Base-by-base conservation (phyloP, 1,140 invertebrate species). In the Eciton burchellii region DNA sequence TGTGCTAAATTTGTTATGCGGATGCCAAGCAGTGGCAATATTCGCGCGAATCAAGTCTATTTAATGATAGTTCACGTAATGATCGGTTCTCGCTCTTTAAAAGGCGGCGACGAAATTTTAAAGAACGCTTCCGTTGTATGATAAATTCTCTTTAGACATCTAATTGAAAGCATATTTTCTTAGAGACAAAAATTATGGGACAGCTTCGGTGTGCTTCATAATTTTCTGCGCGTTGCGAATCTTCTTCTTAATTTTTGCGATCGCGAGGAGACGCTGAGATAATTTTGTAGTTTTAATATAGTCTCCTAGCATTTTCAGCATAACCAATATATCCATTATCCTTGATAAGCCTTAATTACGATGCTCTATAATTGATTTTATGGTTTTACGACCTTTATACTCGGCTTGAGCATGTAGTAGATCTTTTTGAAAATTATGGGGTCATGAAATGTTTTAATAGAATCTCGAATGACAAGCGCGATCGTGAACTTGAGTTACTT, bases 1-100 rank as follows among this genome's bases (percentile, higher is more conserved):
- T 83, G 88, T 86, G 89, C 88, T 90, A 91, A 92, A 88, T 89
- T 92, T 85, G 86, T 91, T 91, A 90, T 49, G 73, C 59, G 29
- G 83, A 68, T 83, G 90, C 68, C 84, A 88, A 88, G 85, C 87
- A 74, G 76, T 81, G 59, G 60, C 72, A 59, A 72, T 85, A 89
- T 88, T 45, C 74, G 83, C 83, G 66, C 83, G 26, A 88, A 84
- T 88, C 82, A 76, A 84, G 70, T 60, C 82, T 84, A 81, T 89
- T 43, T 52, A n/a, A n/a, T n/a, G 14, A 41, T 35, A 14, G 26
- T 26, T 74, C n/a, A n/a, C n/a, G n/a, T n/a, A n/a, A n/a, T n/a
- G n/a, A 26, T 3, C 19, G 12, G 6, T 5, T 9, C 14, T 6
- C 41, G 52, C 41, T 6, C 52, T 24, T 19, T 59, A 24, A 8